phyloP scores from a whole-genome alignment of 2,797 vertebrate species.

The Ptychadena robeensis region DNA sequence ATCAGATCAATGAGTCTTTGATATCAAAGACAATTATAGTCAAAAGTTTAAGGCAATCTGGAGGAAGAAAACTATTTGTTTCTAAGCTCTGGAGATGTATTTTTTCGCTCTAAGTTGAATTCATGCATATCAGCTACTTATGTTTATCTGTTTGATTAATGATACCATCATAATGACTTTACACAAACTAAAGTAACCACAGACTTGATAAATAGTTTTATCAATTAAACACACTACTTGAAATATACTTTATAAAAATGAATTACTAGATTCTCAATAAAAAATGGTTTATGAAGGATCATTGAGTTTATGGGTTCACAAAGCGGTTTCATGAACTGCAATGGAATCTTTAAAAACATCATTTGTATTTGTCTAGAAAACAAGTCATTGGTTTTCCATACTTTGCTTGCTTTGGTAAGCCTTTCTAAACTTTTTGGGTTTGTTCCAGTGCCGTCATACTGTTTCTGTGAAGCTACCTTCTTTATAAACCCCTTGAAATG shows the following conservation, averaged over 20 bases:
- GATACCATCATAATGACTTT: slow-evolving; percentile 51
- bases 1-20: slow-evolving; percentile 31
- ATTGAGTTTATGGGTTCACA: neutral
- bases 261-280: neutral
- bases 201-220: slow-evolving; percentile 45
- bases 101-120: slow-evolving; percentile 25
- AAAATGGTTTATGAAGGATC: slow-evolving; percentile 11
- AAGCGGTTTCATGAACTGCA: neutral
- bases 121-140: slow-evolving; percentile 43
- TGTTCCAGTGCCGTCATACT: too few relatives aligned
- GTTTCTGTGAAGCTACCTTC: too few relatives aligned
- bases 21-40: slow-evolving; percentile 37
- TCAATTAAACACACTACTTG: slow-evolving; percentile 13
- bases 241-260: slow-evolving; percentile 11
- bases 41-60: slow-evolving; percentile 8
- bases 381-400: neutral
- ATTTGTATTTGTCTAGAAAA: neutral
- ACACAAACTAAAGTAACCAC: slow-evolving; percentile 18
- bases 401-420: neutral
- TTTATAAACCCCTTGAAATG: too few relatives aligned
- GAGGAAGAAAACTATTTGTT: slow-evolving; percentile 33
- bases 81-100: neutral
- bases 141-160: slow-evolving; percentile 54
- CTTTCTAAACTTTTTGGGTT: too few relatives aligned
- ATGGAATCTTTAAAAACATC: neutral